These are phyloP conservation scores for Hemicordylus capensis DNA, from an alignment of 2,113 vertebrate genomes.

Conservation along the genomic window DNA sequence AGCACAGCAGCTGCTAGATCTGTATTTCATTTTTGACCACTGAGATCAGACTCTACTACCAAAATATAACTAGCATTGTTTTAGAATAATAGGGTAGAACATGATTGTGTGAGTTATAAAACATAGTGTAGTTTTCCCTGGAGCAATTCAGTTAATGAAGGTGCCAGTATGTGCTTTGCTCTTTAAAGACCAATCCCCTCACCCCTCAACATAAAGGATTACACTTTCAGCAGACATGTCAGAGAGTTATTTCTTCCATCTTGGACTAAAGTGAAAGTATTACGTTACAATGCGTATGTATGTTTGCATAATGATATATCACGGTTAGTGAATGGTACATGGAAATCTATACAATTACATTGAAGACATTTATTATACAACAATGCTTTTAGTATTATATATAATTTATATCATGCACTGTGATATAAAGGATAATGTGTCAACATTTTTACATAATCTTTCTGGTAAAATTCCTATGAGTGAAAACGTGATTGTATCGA, in stretches of 20 bases:
- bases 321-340: constrained; percentile 47
- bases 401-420: constrained; percentile 68
- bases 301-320: constrained; percentile 55
- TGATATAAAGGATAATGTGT: constrained; percentile 63
- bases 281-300: constrained; percentile 63
- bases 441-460: constrained; percentile 57
- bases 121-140: constrained; percentile 29
- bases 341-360: constrained; percentile 65
- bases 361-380: constrained; percentile 61
- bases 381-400: constrained; percentile 39
- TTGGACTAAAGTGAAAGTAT: constrained; percentile 26
- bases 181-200: constrained; percentile 21
- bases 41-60: constrained; percentile 32
- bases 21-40: constrained; percentile 23
- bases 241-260: constrained; percentile 37
- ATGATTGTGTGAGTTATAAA: constrained; percentile 41
- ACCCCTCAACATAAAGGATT: constrained; percentile 24
- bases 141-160: constrained; percentile 12
- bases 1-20: not conserved
- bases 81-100: constrained; percentile 37
- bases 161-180: constrained; percentile 35
- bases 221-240: constrained; percentile 10
- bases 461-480: constrained; percentile 62
- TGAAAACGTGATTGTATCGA: constrained; percentile 65
- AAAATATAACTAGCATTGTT: constrained; percentile 39